Evolutionary conservation across 2,113 vertebrate species (phyloP).

Genomic region (Semnopithecus entellus): DNA sequence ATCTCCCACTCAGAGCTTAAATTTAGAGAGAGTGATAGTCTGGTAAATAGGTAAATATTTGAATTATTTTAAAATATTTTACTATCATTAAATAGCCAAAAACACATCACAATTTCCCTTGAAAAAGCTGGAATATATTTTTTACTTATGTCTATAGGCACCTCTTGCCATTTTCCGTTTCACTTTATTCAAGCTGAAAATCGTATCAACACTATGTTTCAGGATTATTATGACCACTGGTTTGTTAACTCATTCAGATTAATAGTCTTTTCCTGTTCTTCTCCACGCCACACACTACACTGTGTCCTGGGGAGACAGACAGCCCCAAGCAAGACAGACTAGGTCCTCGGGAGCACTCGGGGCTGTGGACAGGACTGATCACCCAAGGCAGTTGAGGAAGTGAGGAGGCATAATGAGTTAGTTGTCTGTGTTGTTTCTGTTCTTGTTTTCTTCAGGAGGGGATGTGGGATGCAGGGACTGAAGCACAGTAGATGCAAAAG

Average conservation of each 20-base stretch:
- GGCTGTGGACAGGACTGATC: not conserved
- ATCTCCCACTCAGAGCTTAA: not conserved
- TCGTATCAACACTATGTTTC: not conserved
- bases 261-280: not conserved
- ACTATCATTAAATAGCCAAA: conserved; percentile 28
- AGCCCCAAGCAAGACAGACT: not conserved
- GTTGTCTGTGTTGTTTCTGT: not conserved
- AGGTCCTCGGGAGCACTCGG: not conserved
- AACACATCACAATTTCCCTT: not conserved
- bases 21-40: not conserved
- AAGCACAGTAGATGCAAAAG: not conserved
- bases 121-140: not conserved
- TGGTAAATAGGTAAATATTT: conserved; percentile 14
- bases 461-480: not conserved
- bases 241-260: not conserved
- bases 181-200: not conserved
- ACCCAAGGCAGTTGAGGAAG: not conserved
- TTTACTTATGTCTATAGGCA: not conserved
- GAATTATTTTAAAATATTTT: not conserved
- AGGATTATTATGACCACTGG: not conserved
- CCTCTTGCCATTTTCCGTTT: not conserved
- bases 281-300: not conserved
- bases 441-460: not conserved
- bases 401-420: not conserved
- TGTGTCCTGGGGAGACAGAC: not conserved